Base-by-base conservation (phyloP, 2,888 invertebrate genomes). In the Thymelicus sylvestris region DNA sequence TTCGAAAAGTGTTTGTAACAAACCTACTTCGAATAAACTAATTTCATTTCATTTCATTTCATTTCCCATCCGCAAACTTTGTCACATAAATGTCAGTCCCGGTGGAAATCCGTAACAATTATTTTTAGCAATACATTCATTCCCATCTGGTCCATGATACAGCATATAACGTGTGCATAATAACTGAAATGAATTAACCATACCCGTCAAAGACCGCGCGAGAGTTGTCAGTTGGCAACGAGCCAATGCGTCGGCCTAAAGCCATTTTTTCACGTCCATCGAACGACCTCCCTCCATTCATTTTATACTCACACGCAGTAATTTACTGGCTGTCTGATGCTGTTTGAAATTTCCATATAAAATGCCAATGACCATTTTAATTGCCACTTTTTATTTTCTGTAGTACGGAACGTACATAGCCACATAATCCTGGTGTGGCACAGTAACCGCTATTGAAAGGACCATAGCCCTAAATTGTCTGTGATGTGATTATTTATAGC, bases 211-310 rank as follows among this genome's bases (percentile, higher is more conserved):
- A 69, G 69, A 69, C 57, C 69, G 48, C 59, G 59, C 47, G 59
- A 64, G 69, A 69, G 69, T 19, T 64, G 64, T 48, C 69, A 64
- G 64, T 64, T 69, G 69, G 69, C 69, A 13, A 38, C 19, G 64
- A 31, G 57, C 69, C 69, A 69, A 64, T 57, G 59, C 59, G 57
- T 69, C 64, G 19, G 57, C 39, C 63, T 55, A 59, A 24, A 69
- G 59, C 69, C 57, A 69, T 69, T 69, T 69, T 69, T 69, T 69
- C 69, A 39, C 64, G 69, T 69, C 69, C 59, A 57, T 39, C 57
- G 38, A 69, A 24, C 48, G 57, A 59, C 57, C 68, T 19, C 69
- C 52, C 47, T 48, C 24, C 38, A 59, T 69, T 48, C 38, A 69
- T 59, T 69, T 59, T 39, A n/a, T 44, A 67, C 48, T 12, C 67